Base-by-base conservation (phyloP, 1,140 invertebrate genomes). In the Drosophila sp. region DNA sequence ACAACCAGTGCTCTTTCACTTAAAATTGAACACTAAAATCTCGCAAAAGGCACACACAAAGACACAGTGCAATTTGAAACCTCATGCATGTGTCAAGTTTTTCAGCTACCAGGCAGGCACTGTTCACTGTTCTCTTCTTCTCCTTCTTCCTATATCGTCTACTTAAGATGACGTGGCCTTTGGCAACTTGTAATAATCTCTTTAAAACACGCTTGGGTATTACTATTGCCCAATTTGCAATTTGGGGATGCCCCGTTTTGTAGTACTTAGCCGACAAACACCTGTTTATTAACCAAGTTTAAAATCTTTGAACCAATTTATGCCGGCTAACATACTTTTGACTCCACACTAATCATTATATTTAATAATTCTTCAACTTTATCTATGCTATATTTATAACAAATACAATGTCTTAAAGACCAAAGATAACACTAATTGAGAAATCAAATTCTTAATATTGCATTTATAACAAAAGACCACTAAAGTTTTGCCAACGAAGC, bases 101-200 rank as follows among this genome's bases (percentile, higher is more conserved):
- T 7, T 29, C 27, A 29, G 27, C 27, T 6, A 21, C 21, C 29
- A 32, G 11, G 34, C 36, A 38, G 14, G 16, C 29, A 7, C 18
- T 29, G 18, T 62, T 41, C 29, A 7, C 18, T 29, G 18, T 62
- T 41, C 13, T 29, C 18, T n/a, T 63, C 9, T 21, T 29, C 4
- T 11, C 63, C 18, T n/a, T 63, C 9, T 21, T 29, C 4, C 14
- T 70, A 18, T 21, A 54, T 29, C 4, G n/a, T 9, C 14, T 11
- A 11, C 1, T 13, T 7, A 13, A 4, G 61, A 14, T 71, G 61
- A 71, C 61, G 67, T 71, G 67, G 51, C 51, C 16, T 13, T 11
- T 7, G 9, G 9, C 9, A 7, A 50, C 27, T 4, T 48, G 18
- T 18, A 14, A 4, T 6, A 8, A 53, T 13, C 18, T 7, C 5